Evolutionary conservation across 1,140 invertebrate genomes (phyloP), one percentile per base, ranked within the genome.

Genomic region (Drosophila nigromelanica): DNA sequence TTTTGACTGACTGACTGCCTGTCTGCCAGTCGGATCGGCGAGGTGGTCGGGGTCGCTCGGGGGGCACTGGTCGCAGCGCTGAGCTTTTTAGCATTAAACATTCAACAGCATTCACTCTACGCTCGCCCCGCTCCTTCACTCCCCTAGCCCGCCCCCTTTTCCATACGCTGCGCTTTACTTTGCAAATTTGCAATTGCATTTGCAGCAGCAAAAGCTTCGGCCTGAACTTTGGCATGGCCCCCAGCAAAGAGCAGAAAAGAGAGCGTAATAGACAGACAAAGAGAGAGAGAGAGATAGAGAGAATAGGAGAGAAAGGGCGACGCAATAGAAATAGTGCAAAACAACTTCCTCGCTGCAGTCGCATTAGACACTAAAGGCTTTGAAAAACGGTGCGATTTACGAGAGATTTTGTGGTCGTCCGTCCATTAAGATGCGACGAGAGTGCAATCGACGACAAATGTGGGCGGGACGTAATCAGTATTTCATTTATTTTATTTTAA

Each of bases 1-100:
- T 86, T 78, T 87, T 78, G 63, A 72, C 81, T 81, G 50, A 83
- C 48, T 64, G 56, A 14, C 55, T 30, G 48, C 11, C 45, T 50
- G 45, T 10, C 62, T 33, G 37, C 21, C 51, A 54, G 14, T 30
- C 21, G 42, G 30, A n/a, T 37, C 39, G 30, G 42, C 33, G 5
- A 50, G 37, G n/a, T 18, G 39, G 24, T 14, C 14, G 14, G 12
- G 15, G 50, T 15, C 11, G 27, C 12, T 42, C 6, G 39, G 33
- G n/a, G 8, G 27, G 33, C 21, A 15, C 5, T 45, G 35, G 37
- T 27, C 21, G 30, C 21, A 27, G 37, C 30, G 59, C 43, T 47
- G 60, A 40, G 68, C 55, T 73, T 73, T 48, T 64, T 51, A 64
- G 51, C 71, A 75, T 78, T 75, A 72, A 75, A 56, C 50, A 78